Conservation (phyloP, 2,888 invertebrate species). For the Suillia variegata region DNA sequence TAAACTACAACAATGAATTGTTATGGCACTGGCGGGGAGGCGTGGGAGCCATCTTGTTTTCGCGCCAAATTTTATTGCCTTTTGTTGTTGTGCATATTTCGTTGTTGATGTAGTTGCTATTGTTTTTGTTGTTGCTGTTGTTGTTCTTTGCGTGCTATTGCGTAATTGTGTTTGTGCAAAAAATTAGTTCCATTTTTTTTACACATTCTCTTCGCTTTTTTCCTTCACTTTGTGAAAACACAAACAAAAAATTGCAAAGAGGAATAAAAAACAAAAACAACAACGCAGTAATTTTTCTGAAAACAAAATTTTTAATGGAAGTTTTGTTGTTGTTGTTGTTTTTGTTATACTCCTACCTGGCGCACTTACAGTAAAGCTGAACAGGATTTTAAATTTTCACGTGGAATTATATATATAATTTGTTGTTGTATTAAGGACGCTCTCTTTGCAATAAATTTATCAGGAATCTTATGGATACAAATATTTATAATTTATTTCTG, state of each 20-base stretch:
- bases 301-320: constrained; percentile 1
- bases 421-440: no score
- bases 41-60: background rate
- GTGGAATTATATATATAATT: no score
- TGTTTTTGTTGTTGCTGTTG: background rate
- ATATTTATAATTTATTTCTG: no score
- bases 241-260: background rate
- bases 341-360: background rate
- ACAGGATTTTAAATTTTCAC: no score
- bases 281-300: background rate
- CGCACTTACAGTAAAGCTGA: no score
- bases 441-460: no score
- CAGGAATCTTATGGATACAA: no score
- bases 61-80: background rate
- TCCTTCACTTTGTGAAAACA: no score
- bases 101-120: background rate
- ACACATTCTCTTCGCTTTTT: background rate
- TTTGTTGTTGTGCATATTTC: background rate
- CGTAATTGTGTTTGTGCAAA: constrained; percentile 1
- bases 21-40: no score
- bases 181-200: constrained; percentile 19
- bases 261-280: background rate
- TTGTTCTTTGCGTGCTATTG: background rate
- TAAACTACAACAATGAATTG: background rate
- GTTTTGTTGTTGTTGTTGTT: background rate